Evolutionary conservation across 2,797 vertebrate genomes (phyloP).

Genomic region (Oreortyx pictus): DNA sequence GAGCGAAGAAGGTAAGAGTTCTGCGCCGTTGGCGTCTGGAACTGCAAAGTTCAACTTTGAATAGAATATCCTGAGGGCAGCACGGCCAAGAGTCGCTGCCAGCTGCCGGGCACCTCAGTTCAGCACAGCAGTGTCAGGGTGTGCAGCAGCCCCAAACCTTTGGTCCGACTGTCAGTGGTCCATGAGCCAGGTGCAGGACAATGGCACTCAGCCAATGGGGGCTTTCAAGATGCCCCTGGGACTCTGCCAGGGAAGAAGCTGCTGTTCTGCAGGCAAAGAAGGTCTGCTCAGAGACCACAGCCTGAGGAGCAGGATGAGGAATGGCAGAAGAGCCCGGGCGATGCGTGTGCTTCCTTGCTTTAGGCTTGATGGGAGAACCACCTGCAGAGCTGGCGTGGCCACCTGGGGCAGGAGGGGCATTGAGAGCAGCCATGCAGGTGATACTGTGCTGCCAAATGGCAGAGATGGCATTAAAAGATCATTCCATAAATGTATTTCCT

Average conservation of each 20-base stretch:
- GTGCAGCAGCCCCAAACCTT: background rate
- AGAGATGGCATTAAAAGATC: conserved; percentile 9
- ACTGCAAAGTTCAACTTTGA: background rate
- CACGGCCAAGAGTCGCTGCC: background rate
- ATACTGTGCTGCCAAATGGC: conserved; percentile 15
- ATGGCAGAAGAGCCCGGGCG: rapidly evolving
- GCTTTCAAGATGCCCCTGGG: background rate
- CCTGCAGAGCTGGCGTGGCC: background rate
- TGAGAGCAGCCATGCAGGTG: background rate
- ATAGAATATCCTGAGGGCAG: background rate
- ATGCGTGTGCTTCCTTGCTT: background rate
- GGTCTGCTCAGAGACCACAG: background rate
- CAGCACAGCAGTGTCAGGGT: background rate
- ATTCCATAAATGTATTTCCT: conserved; percentile 24
- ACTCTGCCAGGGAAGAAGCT: background rate
- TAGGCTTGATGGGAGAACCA: background rate
- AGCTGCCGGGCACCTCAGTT: rapidly evolving
- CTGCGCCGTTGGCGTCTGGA: background rate
- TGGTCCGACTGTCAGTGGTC: too few species aligned
- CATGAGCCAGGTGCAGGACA: background rate
- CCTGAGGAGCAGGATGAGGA: rapidly evolving
- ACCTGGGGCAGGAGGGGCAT: background rate
- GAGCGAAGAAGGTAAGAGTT: conserved; percentile 80
- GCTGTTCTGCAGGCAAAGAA: background rate
- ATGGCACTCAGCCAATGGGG: background rate